Evolutionary conservation across 64 coral and sea anemone genomes (phyloP).

Genomic region (Dendronephthya gigantea): DNA sequence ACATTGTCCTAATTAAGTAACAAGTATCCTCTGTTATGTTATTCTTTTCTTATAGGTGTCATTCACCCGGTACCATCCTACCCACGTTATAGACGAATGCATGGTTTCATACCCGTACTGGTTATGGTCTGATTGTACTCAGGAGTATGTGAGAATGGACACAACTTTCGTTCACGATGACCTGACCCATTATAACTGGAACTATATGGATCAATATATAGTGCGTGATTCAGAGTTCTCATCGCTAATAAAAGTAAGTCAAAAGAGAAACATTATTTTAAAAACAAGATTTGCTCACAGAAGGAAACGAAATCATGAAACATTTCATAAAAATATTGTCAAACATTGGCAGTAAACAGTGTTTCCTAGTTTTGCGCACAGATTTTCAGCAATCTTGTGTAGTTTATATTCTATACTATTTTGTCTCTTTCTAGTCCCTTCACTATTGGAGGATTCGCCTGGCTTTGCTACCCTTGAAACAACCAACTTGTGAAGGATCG

Average conservation of each 20-base stretch:
- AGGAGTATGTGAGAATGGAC: conserved; percentile 34
- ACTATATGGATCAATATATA: conserved; percentile 72
- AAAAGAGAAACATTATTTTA: no score
- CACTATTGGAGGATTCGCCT: conserved; percentile 80
- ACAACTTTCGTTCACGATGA: conserved; percentile 55
- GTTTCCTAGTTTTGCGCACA: no score
- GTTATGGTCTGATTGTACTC: conserved; percentile 38
- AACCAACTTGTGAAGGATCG: conserved; percentile 6
- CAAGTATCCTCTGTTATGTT: no score
- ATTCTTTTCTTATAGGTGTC: neutral
- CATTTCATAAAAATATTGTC: neutral
- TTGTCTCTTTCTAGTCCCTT: conserved; percentile 43
- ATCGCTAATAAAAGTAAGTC: conserved; percentile 57
- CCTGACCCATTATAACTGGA: conserved; percentile 84
- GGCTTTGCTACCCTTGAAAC: conserved; percentile 34
- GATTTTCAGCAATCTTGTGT: no score
- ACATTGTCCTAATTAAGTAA: no score
- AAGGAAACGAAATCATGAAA: no score
- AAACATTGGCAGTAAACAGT: no score
- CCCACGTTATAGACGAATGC: conserved; percentile 16
- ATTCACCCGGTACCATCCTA: neutral
- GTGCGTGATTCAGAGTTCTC: conserved; percentile 48
- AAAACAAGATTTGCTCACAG: neutral
- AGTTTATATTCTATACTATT: no score
- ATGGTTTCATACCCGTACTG: conserved; percentile 42